Conservation (phyloP, 2,113 vertebrate genomes). For the Chroicocephalus ridibundus region DNA sequence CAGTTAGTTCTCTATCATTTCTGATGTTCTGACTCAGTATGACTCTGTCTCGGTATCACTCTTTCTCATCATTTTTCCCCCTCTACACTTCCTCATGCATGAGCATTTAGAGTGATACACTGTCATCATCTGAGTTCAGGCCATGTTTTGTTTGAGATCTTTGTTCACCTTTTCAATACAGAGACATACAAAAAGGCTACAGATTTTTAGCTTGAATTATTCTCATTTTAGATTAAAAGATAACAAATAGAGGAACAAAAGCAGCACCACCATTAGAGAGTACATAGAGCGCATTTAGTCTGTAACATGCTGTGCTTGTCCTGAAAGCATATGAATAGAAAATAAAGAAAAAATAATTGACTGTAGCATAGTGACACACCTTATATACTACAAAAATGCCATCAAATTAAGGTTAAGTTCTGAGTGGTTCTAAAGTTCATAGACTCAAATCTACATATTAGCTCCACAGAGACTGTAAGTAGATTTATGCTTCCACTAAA, state of each 20-base stretch:
- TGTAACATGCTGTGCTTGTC: not conserved
- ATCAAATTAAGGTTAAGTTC: not conserved
- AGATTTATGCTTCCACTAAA: not conserved
- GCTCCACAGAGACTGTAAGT: not conserved
- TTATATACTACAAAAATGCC: not conserved
- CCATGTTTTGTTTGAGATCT: not conserved
- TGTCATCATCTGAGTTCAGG: not conserved
- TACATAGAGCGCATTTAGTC: not conserved
- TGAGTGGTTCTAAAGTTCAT: not conserved
- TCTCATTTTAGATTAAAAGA: conserved; percentile 20
- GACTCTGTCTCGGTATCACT: not conserved
- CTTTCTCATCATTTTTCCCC: not conserved
- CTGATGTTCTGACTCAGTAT: conserved; percentile 22
- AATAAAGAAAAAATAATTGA: conserved; percentile 3
- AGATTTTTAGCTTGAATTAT: not conserved
- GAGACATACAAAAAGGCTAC: not conserved
- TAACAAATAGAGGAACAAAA: conserved; percentile 33
- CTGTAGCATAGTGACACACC: not conserved
- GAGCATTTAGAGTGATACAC: not conserved
- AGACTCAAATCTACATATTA: not conserved
- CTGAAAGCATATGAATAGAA: not conserved
- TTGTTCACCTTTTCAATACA: conserved; percentile 7
- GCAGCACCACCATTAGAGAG: not conserved
- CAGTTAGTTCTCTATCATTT: not conserved
- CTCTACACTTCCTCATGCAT: not conserved